These are phyloP conservation scores for Sebastes kiyomatsui DNA, from an alignment of 2,797 vertebrate genomes.

Conservation along the genomic window DNA sequence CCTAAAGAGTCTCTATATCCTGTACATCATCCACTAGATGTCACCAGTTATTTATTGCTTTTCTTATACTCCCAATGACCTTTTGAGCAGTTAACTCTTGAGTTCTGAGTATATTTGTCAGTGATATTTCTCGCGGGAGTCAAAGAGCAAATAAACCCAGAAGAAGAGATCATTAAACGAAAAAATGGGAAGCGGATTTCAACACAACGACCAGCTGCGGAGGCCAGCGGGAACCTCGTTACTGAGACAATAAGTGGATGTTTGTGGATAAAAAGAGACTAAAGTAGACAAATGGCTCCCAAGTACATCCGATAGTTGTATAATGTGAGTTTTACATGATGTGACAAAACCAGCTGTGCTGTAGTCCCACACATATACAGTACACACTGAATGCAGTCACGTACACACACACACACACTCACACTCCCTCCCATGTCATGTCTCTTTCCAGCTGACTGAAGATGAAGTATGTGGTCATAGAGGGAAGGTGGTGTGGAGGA, in stretches of 20 bases:
- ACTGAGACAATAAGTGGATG: slow-evolving; percentile 33
- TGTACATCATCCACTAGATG: slow-evolving; percentile 63
- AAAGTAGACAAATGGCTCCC: slow-evolving; percentile 24
- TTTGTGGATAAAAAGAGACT: slow-evolving; percentile 10
- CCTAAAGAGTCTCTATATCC: neutral
- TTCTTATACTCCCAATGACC: neutral
- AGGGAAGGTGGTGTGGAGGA: slow-evolving; percentile 13
- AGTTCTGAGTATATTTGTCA: neutral
- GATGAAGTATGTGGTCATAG: slow-evolving; percentile 47
- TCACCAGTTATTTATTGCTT: slow-evolving; percentile 51
- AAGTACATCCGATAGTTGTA: slow-evolving; percentile 15
- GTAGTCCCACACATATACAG: neutral
- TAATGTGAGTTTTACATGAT: slow-evolving; percentile 19
- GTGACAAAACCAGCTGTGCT: slow-evolving; percentile 42
- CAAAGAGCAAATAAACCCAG: neutral
- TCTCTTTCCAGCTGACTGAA: slow-evolving; percentile 61
- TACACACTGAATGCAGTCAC: neutral
- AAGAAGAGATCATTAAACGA: slow-evolving; percentile 18
- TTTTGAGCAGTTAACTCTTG: slow-evolving; percentile 2
- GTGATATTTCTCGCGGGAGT: neutral
- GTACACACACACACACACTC: neutral
- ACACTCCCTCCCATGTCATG: neutral
- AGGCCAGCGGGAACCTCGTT: slow-evolving; percentile 24
- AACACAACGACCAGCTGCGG: neutral
- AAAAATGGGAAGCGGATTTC: neutral